Conservation (phyloP, 2,888 invertebrate species). For the Agrochola circellaris region DNA sequence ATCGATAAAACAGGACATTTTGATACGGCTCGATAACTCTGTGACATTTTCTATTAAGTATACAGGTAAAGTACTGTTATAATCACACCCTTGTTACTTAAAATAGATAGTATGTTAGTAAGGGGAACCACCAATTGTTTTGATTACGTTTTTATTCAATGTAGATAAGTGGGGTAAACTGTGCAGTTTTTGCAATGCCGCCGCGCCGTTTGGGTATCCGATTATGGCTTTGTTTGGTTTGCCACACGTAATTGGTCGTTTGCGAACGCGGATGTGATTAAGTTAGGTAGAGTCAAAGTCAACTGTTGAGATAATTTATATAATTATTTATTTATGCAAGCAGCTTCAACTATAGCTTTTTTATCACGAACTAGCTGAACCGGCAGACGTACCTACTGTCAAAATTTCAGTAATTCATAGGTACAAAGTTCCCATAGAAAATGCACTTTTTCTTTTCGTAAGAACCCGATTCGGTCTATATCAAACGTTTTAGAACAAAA, state of each 20-base stretch:
- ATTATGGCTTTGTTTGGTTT: background rate
- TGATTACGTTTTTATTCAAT: slow-evolving; percentile 11
- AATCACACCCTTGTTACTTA: background rate
- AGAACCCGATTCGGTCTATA: too few species aligned
- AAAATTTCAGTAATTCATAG: too few species aligned
- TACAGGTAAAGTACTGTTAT: slow-evolving; percentile 18
- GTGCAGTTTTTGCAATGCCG: slow-evolving; percentile 23
- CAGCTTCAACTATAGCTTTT: too few species aligned
- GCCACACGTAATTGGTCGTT: slow-evolving; percentile 11
- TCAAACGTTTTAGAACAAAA: too few species aligned
- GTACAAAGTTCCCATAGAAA: too few species aligned
- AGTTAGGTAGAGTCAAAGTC: background rate
- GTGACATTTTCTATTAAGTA: slow-evolving; percentile 13
- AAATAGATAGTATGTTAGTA: slow-evolving; percentile 1
- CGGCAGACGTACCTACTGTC: too few species aligned
- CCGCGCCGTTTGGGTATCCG: slow-evolving; percentile 5
- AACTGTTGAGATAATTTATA: background rate
- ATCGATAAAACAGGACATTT: slow-evolving; percentile 19
- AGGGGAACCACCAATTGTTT: slow-evolving; percentile 44
- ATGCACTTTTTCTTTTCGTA: too few species aligned
- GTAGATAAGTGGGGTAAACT: background rate
- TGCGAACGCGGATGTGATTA: background rate
- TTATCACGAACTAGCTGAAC: too few species aligned
- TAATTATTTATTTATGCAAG: background rate
- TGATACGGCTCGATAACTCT: slow-evolving; percentile 19